A percentile compares a stretch with the other conserved stretches of the same genome.
These are phyloP conservation scores for Sorex fumeus DNA, from an alignment of 2,113 vertebrate genomes.

Conservation along the genomic window DNA sequence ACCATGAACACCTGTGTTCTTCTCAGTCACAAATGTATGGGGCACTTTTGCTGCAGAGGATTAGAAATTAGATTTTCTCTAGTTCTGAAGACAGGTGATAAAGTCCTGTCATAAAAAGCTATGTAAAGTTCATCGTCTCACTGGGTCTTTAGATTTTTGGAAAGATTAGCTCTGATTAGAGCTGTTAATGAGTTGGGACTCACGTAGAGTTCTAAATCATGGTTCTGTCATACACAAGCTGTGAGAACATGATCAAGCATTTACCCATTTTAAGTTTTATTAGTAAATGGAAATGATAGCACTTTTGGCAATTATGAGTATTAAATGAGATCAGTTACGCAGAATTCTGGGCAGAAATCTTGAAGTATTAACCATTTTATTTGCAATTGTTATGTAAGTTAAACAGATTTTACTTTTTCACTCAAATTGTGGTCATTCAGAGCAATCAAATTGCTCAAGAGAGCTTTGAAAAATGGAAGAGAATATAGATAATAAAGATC, in stretches of 20 bases:
- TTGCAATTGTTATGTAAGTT: neutral
- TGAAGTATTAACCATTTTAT: neutral
- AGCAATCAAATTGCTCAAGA: neutral
- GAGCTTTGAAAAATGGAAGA: neutral
- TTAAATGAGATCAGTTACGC: slow-evolving; percentile 4
- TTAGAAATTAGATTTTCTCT: neutral
- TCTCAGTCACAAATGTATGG: slow-evolving; percentile 18
- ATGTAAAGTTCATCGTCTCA: neutral
- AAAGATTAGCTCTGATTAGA: neutral
- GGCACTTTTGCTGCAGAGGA: neutral
- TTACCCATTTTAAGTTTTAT: neutral
- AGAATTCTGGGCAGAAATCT: neutral
- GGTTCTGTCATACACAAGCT: neutral
- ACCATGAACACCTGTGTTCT: neutral
- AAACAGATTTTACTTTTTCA: slow-evolving; percentile 12
- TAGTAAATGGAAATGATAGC: neutral
- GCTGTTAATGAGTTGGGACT: neutral
- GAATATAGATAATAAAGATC: neutral
- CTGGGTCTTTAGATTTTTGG: neutral
- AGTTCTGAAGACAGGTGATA: neutral
- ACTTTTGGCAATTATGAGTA: neutral
- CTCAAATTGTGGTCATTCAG: slow-evolving; percentile 21
- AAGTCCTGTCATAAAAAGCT: neutral
- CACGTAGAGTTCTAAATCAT: neutral
- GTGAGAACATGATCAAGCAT: neutral